Percentiles rank a stretch among this genome's conserved stretches.
Conservation (phyloP, 1,140 invertebrate species). For the Holcopasites calliopsidis region DNA sequence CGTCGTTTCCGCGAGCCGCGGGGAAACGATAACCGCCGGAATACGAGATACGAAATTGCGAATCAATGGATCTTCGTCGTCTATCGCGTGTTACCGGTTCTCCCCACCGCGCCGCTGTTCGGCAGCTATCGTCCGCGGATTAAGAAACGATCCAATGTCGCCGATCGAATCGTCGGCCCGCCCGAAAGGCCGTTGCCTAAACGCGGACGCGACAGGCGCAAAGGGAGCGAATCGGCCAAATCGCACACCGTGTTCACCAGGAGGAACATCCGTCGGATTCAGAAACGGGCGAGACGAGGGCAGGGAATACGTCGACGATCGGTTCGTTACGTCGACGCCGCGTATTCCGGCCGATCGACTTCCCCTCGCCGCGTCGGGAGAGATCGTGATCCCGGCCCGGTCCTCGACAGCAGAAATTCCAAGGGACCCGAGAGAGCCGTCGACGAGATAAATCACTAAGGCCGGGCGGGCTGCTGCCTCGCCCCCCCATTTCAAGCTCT, state of each 20-base stretch:
- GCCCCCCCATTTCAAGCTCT: conserved; percentile 18
- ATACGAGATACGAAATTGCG: neutral
- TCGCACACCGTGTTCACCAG: conserved; percentile 1
- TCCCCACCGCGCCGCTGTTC: no score
- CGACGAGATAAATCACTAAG: conserved; percentile 44
- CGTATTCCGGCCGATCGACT: conserved; percentile 52
- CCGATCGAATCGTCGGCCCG: no score
- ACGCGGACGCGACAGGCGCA: no score
- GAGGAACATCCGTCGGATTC: conserved; percentile 16
- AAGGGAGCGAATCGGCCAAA: neutral
- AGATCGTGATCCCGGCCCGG: neutral
- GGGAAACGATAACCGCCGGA: conserved; percentile 9
- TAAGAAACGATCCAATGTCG: no score
- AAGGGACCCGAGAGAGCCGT: conserved; percentile 21
- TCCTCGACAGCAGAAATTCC: conserved; percentile 36
- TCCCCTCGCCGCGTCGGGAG: conserved; percentile 13
- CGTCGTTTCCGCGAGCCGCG: conserved; percentile 33
- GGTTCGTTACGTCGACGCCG: conserved; percentile 46
- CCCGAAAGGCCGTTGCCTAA: no score
- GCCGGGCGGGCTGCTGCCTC: no score
- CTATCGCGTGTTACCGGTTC: no score
- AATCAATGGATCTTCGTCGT: neutral
- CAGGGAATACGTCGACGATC: conserved; percentile 5
- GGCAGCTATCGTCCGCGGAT: no score
- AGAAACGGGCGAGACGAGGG: conserved; percentile 1